Evolutionary conservation across 2,113 vertebrate genomes (phyloP).

Genomic region (Climacteris rufus): DNA sequence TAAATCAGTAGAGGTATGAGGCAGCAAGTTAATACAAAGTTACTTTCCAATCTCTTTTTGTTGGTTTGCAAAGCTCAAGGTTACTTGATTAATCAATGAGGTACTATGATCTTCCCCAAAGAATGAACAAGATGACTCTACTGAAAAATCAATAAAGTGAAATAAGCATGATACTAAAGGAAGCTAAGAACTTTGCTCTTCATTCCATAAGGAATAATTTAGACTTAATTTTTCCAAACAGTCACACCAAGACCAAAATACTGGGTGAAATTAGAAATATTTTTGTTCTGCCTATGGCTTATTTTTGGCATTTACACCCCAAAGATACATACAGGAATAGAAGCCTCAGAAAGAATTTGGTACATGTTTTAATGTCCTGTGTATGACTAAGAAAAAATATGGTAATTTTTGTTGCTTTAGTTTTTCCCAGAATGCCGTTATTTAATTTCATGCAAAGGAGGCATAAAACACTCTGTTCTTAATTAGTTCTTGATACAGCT

Average conservation of each 20-base stretch:
- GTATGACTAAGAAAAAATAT: background rate
- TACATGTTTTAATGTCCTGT: background rate
- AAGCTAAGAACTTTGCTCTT: background rate
- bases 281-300: background rate
- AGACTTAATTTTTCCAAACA: background rate
- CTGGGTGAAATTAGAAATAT: background rate
- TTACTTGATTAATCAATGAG: background rate
- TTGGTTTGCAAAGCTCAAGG: background rate
- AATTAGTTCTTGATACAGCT: constrained; percentile 41
- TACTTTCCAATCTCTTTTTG: background rate
- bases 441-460: constrained; percentile 41
- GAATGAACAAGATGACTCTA: background rate
- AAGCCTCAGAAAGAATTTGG: background rate
- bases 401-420: background rate
- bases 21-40: background rate
- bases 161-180: background rate
- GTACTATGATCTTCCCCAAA: background rate
- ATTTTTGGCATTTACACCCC: background rate
- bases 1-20: background rate
- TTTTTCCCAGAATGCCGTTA: background rate
- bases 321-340: background rate
- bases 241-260: background rate
- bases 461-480: constrained; percentile 33
- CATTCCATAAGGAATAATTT: background rate
- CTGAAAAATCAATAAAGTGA: background rate